phyloP scores from a whole-genome alignment of 2,797 vertebrate species.

The Danio jaintianensis region DNA sequence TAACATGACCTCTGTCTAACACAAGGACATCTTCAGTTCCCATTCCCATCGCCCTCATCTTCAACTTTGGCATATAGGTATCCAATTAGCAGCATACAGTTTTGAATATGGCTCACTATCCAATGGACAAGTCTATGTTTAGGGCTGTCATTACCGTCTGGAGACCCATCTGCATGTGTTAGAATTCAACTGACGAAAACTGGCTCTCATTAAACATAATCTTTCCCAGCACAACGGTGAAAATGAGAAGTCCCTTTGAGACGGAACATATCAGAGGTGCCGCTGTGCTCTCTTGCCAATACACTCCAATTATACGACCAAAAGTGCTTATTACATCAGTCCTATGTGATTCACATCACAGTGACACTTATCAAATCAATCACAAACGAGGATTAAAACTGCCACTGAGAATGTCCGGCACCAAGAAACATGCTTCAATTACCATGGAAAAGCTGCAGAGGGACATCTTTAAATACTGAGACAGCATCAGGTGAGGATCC shows the following conservation, averaged over 20 bases:
- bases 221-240: slow-evolving; percentile 7
- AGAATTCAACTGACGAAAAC: neutral
- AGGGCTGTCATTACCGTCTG: neutral
- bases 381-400: slow-evolving; percentile 1
- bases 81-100: slow-evolving; percentile 21
- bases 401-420: neutral
- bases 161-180: slow-evolving; percentile 20
- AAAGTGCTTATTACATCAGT: slow-evolving; percentile 16
- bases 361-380: slow-evolving; percentile 19
- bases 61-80: slow-evolving; percentile 20
- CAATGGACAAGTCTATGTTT: slow-evolving; percentile 15
- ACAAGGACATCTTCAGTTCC: neutral
- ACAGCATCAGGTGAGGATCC: slow-evolving; percentile 9
- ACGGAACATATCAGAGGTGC: neutral
- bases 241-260: slow-evolving; percentile 40
- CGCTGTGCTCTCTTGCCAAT: neutral
- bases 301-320: slow-evolving; percentile 19
- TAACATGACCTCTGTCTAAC: neutral
- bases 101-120: slow-evolving; percentile 3
- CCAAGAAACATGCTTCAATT: slow-evolving; percentile 15
- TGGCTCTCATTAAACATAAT: slow-evolving; percentile 7
- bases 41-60: neutral
- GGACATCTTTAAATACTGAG: neutral
- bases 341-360: slow-evolving; percentile 3
- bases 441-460: neutral